These are phyloP conservation scores for Zophobas morio DNA, from an alignment of 1,140 invertebrate genomes.

Conservation along the genomic window DNA sequence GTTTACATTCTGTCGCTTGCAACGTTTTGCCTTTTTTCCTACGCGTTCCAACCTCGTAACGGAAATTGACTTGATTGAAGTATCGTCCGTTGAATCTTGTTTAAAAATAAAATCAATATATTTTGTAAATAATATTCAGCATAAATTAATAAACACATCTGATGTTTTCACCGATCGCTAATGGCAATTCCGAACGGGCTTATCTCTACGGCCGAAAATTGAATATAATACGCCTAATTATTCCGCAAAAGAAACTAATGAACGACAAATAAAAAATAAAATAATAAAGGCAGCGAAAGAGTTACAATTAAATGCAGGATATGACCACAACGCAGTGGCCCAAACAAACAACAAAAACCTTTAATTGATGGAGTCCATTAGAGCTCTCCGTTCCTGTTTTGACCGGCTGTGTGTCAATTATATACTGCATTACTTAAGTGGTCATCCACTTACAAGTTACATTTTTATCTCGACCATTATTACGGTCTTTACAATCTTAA, in stretches of 20 bases:
- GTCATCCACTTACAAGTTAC: constrained; percentile 52
- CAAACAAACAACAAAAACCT: constrained; percentile 34
- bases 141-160: background rate
- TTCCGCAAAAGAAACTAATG: constrained; percentile 37
- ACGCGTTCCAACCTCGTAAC: too few species aligned
- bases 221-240: constrained; percentile 3
- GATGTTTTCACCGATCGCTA: background rate
- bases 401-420: constrained; percentile 51
- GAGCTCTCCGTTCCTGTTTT: constrained; percentile 38
- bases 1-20: too few species aligned
- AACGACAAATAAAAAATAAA: constrained; percentile 15
- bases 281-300: constrained; percentile 27
- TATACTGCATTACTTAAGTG: constrained; percentile 53
- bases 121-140: too few species aligned
- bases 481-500: constrained; percentile 25
- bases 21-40: too few species aligned
- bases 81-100: too few species aligned
- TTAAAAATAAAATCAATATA: too few species aligned
- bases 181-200: background rate
- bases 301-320: constrained; percentile 52
- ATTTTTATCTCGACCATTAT: constrained; percentile 51
- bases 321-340: constrained; percentile 43
- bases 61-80: too few species aligned
- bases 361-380: constrained; percentile 41
- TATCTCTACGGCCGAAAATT: background rate